Evolutionary conservation across 2,113 vertebrate species (phyloP), one percentile per base, ranked within the genome.

Genomic region (Galbula dea): DNA sequence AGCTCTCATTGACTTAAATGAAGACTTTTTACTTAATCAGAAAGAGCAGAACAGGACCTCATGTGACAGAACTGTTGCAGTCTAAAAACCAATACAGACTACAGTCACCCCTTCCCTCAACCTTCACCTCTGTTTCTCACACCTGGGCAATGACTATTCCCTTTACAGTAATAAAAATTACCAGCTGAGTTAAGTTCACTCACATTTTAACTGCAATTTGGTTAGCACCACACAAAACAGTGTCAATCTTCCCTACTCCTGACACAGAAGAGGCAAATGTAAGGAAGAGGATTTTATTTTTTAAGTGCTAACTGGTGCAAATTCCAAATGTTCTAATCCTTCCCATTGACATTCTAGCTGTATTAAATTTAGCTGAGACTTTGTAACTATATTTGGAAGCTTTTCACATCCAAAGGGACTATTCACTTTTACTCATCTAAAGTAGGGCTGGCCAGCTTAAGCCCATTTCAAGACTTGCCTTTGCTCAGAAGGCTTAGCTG

Each of bases 331-430:
- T 90, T 88, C 91, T 93, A 95, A 96, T 94, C 91, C 80, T 85
- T 91, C 65, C 93, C 86, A 93, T 68, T 89, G 91, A 90, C 93
- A 95, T 94, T 91, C 73, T 93, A 93, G 55, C 80, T 10, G 18
- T 82, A 94, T 95, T 96, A 95, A 93, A 91, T 97, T 94, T 84
- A 95, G 91, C 91, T 86, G 79, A 91, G 88, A 87, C 83, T 95
- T 81, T 72, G 76, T 36, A 93, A 88, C 94, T 96, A 94, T 96
- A 94, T 94, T 89, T 84, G 88, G 95, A 92, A 95, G 92, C 95
- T 95, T 95, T 96, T 90, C 93, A 54, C 86, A 92, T 93, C 86
- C 78, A 76, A 82, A 92, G 71, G 58, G 80, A 83, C 94, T 66
- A 93, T 89, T 90, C 69, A 46, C 45, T 90, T 90, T 72, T 89